A percentile compares a stretch with the other conserved stretches of the same genome.
Evolutionary conservation across 1,140 invertebrate species (phyloP).

Genomic region (Batillaria attramentaria): DNA sequence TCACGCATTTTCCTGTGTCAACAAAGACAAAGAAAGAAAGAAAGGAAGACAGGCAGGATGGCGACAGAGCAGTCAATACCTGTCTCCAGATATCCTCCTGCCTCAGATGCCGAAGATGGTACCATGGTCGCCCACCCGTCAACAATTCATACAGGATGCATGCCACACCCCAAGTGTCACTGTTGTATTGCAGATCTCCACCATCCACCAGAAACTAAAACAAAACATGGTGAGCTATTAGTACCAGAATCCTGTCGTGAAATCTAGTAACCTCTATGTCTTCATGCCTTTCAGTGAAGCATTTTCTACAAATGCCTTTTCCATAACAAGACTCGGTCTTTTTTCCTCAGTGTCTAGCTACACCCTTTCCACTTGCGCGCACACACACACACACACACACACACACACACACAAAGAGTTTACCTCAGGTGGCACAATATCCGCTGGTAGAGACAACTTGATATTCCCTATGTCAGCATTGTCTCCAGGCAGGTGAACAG

Average conservation of each 20-base stretch:
- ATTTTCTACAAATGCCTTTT: neutral
- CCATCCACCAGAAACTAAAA: neutral
- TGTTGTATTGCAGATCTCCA: neutral
- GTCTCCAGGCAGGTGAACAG: slow-evolving; percentile 1
- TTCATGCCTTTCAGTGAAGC: neutral
- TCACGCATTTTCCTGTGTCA: no score
- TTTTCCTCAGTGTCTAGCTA: neutral
- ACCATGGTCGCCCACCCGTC: no score
- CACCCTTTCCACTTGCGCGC: neutral
- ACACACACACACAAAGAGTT: neutral
- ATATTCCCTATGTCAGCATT: slow-evolving; percentile 10
- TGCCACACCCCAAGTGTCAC: neutral
- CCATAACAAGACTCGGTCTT: neutral
- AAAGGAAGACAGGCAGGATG: no score
- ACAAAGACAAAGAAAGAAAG: no score
- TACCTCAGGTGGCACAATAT: slow-evolving; percentile 23
- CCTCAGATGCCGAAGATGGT: no score
- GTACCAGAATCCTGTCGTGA: neutral
- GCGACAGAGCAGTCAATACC: no score
- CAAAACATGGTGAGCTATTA: neutral
- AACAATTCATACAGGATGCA: neutral
- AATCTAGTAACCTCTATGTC: neutral
- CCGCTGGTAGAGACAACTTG: slow-evolving; percentile 13
- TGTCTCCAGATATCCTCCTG: no score
- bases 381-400: slow-evolving; percentile 15